phyloP scores from a whole-genome alignment of 2,888 invertebrate genomes.

The Hybos culiciformis region DNA sequence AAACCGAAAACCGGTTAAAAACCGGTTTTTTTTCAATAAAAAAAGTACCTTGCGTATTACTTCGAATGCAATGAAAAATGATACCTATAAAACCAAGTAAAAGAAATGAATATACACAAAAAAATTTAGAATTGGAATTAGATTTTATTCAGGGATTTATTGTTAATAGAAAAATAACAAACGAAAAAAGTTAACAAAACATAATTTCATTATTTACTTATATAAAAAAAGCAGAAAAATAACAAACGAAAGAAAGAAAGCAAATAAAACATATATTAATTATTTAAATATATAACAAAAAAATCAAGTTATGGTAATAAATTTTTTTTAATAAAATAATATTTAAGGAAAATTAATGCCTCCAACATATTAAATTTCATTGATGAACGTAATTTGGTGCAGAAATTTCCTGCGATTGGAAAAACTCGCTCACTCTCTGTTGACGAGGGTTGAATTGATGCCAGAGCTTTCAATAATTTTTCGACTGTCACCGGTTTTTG shows the following conservation, averaged over 20 bases:
- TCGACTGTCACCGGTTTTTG: neutral
- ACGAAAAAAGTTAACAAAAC: neutral
- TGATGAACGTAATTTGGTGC: neutral
- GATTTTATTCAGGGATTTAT: neutral
- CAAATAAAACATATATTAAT: no score
- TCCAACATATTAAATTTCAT: neutral
- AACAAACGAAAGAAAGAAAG: no score
- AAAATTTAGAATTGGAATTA: neutral
- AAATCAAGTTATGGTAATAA: neutral
- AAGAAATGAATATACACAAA: neutral
- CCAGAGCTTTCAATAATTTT: neutral
- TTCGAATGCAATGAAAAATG: neutral
- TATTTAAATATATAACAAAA: no score
- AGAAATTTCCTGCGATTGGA: neutral
- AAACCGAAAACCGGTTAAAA: neutral
- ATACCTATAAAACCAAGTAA: neutral
- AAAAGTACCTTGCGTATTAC: neutral
- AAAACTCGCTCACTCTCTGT: neutral
- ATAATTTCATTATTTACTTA: neutral
- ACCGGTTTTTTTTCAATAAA: neutral
- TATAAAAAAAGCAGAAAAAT: neutral
- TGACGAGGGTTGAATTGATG: neutral
- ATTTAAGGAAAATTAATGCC: neutral
- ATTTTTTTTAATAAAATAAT: neutral
- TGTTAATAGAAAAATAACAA: neutral